Evolutionary conservation across 2,797 vertebrate species (phyloP).

Genomic region (Emydoidea blandingii): DNA sequence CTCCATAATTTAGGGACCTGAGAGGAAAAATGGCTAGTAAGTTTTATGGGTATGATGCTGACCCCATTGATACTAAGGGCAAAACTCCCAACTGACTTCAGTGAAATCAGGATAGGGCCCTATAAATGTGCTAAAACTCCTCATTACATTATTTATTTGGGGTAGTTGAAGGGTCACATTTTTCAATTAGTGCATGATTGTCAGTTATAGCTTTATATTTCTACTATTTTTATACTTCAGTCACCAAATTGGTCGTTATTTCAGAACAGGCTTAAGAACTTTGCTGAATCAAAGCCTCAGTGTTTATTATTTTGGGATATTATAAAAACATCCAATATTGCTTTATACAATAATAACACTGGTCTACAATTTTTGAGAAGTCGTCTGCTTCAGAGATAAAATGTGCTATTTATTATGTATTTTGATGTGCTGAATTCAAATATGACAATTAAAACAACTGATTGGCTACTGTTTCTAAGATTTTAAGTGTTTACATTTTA

Average conservation of each 20-base stretch:
- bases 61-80: neutral
- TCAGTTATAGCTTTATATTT: constrained; percentile 25
- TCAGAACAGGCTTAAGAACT: constrained; percentile 1
- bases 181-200: constrained; percentile 14
- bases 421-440: too few relatives aligned
- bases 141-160: constrained; percentile 59
- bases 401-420: too few relatives aligned
- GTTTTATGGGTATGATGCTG: constrained; percentile 45
- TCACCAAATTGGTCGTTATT: neutral
- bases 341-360: neutral
- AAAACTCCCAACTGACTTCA: constrained; percentile 48
- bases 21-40: constrained; percentile 51
- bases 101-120: constrained; percentile 24
- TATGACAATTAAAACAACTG: too few relatives aligned
- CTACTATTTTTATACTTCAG: neutral
- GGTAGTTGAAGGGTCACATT: constrained; percentile 44
- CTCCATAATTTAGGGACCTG: constrained; percentile 51
- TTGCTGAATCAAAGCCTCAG: constrained; percentile 16
- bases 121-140: constrained; percentile 51
- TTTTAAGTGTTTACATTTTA: too few relatives aligned
- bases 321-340: constrained; percentile 9
- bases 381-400: too few relatives aligned
- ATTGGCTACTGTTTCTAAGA: too few relatives aligned
- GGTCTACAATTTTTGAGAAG: too few relatives aligned
- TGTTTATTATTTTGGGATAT: constrained; percentile 24